Conservation (phyloP, 1,140 invertebrate genomes). For the Pseudoatta argentina region DNA sequence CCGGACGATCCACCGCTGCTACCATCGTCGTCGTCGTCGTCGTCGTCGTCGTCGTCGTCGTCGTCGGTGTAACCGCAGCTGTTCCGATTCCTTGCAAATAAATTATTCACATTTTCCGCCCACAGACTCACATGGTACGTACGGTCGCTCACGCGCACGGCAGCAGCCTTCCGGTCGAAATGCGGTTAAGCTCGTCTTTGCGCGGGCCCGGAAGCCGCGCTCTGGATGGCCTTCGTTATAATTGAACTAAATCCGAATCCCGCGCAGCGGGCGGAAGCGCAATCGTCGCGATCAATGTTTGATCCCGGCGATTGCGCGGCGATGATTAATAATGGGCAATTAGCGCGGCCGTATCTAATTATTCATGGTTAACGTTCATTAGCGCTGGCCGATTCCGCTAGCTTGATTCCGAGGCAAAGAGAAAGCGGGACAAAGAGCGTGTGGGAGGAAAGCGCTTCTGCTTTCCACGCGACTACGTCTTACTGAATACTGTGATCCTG, state of each 20-base stretch:
- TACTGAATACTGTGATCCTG: conserved; percentile 30
- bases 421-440: conserved; percentile 17
- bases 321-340: conserved; percentile 77
- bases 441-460: conserved; percentile 16
- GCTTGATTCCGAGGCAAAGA: conserved; percentile 17
- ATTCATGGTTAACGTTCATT: conserved; percentile 74
- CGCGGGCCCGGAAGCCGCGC: neutral
- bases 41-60: conserved; percentile 11
- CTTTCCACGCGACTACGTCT: conserved; percentile 45
- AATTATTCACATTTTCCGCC: conserved; percentile 52
- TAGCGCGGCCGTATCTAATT: conserved; percentile 74
- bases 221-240: conserved; percentile 57
- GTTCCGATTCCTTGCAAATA: conserved; percentile 55
- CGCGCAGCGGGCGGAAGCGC: conserved; percentile 45
- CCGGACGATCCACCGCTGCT: neutral
- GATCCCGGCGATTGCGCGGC: conserved; percentile 55
- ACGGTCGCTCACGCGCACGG: neutral
- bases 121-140: neutral
- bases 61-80: conserved; percentile 40
- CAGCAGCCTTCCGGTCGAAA: conserved; percentile 40
- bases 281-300: conserved; percentile 75
- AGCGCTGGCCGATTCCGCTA: conserved; percentile 36
- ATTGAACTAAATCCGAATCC: conserved; percentile 66
- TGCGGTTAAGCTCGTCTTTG: conserved; percentile 63
- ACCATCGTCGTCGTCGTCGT: neutral